These are phyloP conservation scores for Peromyscus attwateri DNA, from an alignment of 2,797 vertebrate species.

Conservation along the genomic window DNA sequence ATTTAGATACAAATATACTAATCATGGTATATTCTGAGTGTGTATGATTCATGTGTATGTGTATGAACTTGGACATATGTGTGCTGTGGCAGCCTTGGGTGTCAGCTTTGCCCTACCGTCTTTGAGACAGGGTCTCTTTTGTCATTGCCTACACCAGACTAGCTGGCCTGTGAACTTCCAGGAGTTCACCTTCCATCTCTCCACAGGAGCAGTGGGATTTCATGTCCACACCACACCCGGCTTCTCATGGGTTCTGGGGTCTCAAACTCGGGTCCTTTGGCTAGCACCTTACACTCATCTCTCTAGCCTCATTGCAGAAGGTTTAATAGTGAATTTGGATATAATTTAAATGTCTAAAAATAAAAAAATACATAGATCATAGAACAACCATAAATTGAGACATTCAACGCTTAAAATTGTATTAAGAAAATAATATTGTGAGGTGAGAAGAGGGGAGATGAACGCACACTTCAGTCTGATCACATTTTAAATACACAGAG, in stretches of 20 bases:
- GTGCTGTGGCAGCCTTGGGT: background rate
- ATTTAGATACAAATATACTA: constrained; percentile 20
- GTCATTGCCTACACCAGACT: background rate
- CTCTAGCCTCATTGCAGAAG: background rate
- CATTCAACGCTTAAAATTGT: constrained; percentile 40
- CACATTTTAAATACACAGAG: constrained; percentile 14
- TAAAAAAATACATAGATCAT: constrained; percentile 11
- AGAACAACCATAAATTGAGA: constrained; percentile 16
- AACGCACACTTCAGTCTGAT: background rate
- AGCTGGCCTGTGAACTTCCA: background rate
- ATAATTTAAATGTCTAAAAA: constrained; percentile 11
- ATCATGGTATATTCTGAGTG: background rate
- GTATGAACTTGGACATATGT: background rate
- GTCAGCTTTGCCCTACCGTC: background rate
- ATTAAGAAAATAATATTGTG: constrained; percentile 19
- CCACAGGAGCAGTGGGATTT: background rate
- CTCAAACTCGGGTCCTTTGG: background rate
- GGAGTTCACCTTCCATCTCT: background rate
- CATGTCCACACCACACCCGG: background rate
- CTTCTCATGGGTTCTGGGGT: background rate
- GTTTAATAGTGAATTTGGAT: constrained; percentile 44
- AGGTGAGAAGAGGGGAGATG: background rate
- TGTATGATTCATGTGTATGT: background rate
- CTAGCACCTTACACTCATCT: background rate
- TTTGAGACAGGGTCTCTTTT: background rate